Percentiles rank a stretch among this genome's conserved stretches.
phyloP scores from a whole-genome alignment of 2,113 vertebrate species.

The Lycocorax pyrrhopterus region DNA sequence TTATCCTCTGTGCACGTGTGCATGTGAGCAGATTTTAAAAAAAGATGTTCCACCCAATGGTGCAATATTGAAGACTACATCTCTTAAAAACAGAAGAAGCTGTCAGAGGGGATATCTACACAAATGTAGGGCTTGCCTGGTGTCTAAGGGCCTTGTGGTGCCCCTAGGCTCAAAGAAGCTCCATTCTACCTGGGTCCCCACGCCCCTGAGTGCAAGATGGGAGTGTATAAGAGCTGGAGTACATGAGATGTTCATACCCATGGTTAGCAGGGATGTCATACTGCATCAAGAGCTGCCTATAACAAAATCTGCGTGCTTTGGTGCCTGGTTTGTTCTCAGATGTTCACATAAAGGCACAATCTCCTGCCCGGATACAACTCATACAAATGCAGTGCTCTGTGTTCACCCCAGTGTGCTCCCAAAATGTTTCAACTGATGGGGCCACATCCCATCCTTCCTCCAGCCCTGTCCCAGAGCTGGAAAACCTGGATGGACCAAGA shows the following conservation, averaged over 20 bases:
- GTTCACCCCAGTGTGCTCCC: not conserved
- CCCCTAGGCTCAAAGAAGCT: not conserved
- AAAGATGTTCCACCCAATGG: not conserved
- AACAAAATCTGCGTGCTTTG: not conserved
- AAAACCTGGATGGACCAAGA: not conserved
- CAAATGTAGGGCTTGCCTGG: not conserved
- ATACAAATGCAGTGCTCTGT: not conserved
- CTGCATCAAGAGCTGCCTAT: not conserved
- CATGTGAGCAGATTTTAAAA: constrained; percentile 25
- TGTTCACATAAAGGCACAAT: not conserved
- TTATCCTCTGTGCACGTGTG: constrained; percentile 2
- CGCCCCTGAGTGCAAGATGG: not conserved
- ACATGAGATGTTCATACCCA: not conserved
- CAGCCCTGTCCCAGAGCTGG: not conserved
- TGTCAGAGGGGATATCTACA: not conserved
- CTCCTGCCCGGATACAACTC: not conserved
- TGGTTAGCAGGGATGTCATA: not conserved
- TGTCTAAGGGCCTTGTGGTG: not conserved
- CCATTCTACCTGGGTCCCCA: not conserved
- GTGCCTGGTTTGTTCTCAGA: not conserved
- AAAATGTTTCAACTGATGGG: not conserved
- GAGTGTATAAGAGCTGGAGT: not conserved
- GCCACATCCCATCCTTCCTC: not conserved
- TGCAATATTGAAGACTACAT: not conserved
- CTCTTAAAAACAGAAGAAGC: not conserved